Conservation (phyloP, 2,888 invertebrate genomes). For the Dryadula phaetusa region DNA sequence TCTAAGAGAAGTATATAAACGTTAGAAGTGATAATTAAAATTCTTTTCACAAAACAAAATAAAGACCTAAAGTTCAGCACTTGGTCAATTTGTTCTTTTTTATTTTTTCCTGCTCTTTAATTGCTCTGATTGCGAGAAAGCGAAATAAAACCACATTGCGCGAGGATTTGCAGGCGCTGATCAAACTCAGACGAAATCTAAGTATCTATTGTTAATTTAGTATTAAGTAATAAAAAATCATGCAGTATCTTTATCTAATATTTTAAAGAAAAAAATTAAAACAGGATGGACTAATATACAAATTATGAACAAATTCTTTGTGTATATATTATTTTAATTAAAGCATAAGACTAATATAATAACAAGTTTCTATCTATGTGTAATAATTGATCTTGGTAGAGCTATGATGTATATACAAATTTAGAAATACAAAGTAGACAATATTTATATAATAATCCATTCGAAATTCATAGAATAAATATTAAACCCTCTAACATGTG, state of each 20-base stretch:
- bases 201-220: conserved; percentile 55
- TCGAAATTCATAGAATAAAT: too few species aligned
- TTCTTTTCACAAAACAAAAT: conserved; percentile 7
- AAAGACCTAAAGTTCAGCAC: conserved; percentile 15
- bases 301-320: background rate
- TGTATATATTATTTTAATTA: too few species aligned
- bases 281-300: background rate
- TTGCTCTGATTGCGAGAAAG: conserved; percentile 74
- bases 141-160: conserved; percentile 69
- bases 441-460: too few species aligned
- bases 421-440: too few species aligned
- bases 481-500: too few species aligned
- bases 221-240: conserved; percentile 6
- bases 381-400: too few species aligned
- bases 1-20: background rate
- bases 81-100: conserved; percentile 32
- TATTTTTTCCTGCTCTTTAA: conserved; percentile 51
- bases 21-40: conserved; percentile 7
- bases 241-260: background rate
- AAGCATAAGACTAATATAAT: too few species aligned
- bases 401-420: too few species aligned
- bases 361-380: too few species aligned
- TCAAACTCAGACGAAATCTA: conserved; percentile 61
- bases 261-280: background rate
- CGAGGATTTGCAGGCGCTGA: conserved; percentile 60